Evolutionary conservation across 1,140 invertebrate genomes (phyloP).

Genomic region (Wasmannia auropunctata): DNA sequence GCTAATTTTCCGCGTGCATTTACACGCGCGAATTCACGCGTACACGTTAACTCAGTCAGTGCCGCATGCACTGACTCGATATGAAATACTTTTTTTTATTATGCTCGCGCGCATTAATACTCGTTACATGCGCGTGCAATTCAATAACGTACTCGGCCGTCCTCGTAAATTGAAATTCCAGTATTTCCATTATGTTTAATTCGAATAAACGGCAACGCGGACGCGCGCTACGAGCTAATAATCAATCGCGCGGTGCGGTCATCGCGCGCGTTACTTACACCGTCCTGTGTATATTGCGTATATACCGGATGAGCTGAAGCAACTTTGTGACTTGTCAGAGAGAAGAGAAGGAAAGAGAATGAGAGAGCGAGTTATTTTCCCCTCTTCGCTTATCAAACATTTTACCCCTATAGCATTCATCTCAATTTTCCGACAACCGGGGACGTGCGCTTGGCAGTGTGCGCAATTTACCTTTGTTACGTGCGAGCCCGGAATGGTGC

Average conservation of each 20-base stretch:
- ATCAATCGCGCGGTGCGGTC: not conserved
- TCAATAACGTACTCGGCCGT: not conserved
- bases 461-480: conserved; percentile 18
- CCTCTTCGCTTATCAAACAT: conserved; percentile 53
- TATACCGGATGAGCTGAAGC: not conserved
- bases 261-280: not conserved
- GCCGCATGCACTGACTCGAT: not conserved
- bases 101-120: not conserved
- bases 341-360: no score
- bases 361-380: conserved; percentile 13
- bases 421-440: conserved; percentile 38
- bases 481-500: not conserved
- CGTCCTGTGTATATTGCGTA: not conserved
- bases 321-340: conserved; percentile 6
- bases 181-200: conserved; percentile 6
- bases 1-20: conserved; percentile 13
- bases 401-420: conserved; percentile 50
- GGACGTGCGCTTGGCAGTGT: no score
- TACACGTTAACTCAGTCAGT: not conserved
- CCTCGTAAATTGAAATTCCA: conserved; percentile 2
- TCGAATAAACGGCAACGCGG: not conserved
- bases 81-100: conserved; percentile 20
- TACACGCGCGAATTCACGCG: not conserved
- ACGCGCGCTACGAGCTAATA: not conserved
- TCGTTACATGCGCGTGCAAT: not conserved